Conservation (phyloP, 2,797 vertebrate species). For the Sebastolobus alascanus region DNA sequence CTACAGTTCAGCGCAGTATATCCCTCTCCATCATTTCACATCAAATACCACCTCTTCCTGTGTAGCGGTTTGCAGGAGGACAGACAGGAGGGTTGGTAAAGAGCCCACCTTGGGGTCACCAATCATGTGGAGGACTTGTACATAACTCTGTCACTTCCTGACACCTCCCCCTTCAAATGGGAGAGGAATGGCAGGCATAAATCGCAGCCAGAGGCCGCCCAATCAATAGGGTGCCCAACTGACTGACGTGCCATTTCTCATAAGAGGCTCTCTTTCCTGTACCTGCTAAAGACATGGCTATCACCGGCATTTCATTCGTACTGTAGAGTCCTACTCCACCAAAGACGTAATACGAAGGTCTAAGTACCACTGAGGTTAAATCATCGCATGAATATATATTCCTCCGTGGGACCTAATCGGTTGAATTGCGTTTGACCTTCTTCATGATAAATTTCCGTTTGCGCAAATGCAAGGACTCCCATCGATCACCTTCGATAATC, state of each 20-base stretch:
- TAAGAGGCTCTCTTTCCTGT: slow-evolving; percentile 53
- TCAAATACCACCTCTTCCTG: slow-evolving; percentile 44
- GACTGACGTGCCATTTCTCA: slow-evolving; percentile 80
- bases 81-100: slow-evolving; percentile 57
- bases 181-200: slow-evolving; percentile 82
- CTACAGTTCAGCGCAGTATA: slow-evolving; percentile 35
- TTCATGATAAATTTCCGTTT: slow-evolving; percentile 9
- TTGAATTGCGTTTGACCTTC: slow-evolving; percentile 8
- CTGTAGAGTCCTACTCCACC: background rate
- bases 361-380: slow-evolving; percentile 6
- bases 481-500: background rate
- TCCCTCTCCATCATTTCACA: slow-evolving; percentile 45
- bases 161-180: slow-evolving; percentile 80
- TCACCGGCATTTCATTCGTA: slow-evolving; percentile 31
- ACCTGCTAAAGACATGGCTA: slow-evolving; percentile 56
- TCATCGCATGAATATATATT: background rate
- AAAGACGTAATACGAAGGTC: background rate
- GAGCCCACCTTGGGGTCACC: slow-evolving; percentile 74
- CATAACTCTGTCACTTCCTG: slow-evolving; percentile 82
- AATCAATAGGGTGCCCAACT: slow-evolving; percentile 80
- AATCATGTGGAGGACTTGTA: slow-evolving; percentile 80
- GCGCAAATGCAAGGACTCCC: background rate
- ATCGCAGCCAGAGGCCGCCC: slow-evolving; percentile 73
- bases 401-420: background rate
- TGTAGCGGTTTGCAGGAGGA: slow-evolving; percentile 51